phyloP scores from a whole-genome alignment of 2,113 vertebrate species.

The Actinemys pallida region DNA sequence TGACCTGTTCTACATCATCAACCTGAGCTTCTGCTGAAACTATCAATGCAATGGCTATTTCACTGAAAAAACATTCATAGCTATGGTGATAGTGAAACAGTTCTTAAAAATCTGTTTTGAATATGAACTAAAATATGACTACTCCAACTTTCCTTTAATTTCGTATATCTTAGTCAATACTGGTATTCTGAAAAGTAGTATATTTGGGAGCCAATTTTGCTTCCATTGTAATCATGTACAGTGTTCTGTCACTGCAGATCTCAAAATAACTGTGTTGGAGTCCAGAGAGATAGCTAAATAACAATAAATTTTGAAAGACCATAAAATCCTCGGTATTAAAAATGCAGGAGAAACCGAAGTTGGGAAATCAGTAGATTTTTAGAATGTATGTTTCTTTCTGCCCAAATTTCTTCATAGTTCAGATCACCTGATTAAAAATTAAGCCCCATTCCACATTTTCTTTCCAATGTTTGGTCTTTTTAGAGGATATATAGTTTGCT shows the following conservation, averaged over 20 bases:
- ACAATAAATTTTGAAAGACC: background rate
- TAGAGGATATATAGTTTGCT: accelerated
- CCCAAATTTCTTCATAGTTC: background rate
- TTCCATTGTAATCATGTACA: background rate
- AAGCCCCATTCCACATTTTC: background rate
- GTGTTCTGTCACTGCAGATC: background rate
- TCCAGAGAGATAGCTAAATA: accelerated
- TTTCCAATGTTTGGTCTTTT: background rate
- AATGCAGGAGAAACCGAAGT: background rate
- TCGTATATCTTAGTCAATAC: background rate
- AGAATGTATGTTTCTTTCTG: background rate
- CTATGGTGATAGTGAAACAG: background rate
- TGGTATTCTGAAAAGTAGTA: background rate
- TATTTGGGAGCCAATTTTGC: background rate
- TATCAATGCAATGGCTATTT: background rate
- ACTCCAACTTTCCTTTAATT: background rate
- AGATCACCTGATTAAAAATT: background rate
- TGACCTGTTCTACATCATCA: background rate
- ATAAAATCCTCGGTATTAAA: background rate
- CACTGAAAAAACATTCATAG: background rate
- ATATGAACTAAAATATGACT: background rate
- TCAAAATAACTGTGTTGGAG: background rate
- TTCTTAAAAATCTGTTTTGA: background rate
- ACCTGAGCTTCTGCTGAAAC: background rate
- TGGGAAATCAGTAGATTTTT: background rate